Evolutionary conservation across 2,888 invertebrate genomes (phyloP), one percentile per base, ranked within the genome.

Genomic region (Chesias legatella): DNA sequence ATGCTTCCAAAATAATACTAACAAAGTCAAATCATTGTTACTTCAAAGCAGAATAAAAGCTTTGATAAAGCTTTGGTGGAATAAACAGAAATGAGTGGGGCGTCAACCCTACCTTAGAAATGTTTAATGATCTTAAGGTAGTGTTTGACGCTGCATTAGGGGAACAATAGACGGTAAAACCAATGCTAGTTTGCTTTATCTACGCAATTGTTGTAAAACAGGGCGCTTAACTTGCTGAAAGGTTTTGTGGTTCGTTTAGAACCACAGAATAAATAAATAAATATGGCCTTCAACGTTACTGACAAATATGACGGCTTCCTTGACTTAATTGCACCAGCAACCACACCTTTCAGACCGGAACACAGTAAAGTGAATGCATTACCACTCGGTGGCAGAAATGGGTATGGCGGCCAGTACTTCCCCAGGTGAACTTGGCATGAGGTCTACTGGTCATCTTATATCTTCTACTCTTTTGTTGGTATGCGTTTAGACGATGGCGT

Each of bases 71-170:
- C 22, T 45, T 41, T 51, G 51, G 49, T 56, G 51, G 58, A 60
- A 63, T 65, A 62, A 68, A 65, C 59, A 57, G 55, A 62, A 70
- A 74, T 70, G 68, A 73, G 74, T 62, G 63, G 67, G 62, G 61
- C 58, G 57, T 54, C 63, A 52, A 58, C 66, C 61, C 58, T 63
- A 67, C 67, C 67, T 72, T 62, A 65, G 61, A 68, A 48, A 67
- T 73, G 63, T 70, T 71, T 73, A 79, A 81, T 72, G 79, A 77
- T 63, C 68, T 68, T 61, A 65, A 73, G 68, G 68, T 66, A 58
- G 73, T 67, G 67, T 73, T 71, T 72, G 72, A 67, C 69, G 73
- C 66, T 77, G 75, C 79, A 79, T 82, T 82, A 82, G 67, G 54
- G 66, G 48, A 76, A 82, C 82, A 82, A 81, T 74, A 53, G 77